Evolutionary conservation across 92 coral and sea anemone species (phyloP).

Genomic region (Epizoanthus ramosus): DNA sequence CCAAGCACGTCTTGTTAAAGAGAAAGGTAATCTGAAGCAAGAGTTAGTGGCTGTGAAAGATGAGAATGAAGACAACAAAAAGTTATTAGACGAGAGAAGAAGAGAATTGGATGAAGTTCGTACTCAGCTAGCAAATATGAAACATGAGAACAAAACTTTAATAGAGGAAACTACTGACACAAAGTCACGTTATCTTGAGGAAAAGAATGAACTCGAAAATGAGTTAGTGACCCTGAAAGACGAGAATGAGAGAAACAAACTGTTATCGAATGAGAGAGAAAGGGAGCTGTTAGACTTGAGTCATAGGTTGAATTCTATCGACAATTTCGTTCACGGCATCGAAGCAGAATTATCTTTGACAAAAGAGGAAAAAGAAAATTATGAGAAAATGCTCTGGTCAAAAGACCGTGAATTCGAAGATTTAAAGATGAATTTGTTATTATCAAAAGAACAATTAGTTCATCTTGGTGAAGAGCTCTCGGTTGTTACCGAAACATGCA

Average conservation of each 20-base stretch:
- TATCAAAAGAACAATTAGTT: conserved; percentile 27
- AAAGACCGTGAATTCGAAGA: conserved; percentile 53
- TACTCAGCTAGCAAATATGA: conserved; percentile 9
- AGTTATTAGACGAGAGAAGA: not conserved
- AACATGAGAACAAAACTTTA: conserved; percentile 24
- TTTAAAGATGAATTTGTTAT: conserved; percentile 51
- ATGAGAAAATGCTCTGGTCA: conserved; percentile 29
- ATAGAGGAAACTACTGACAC: not conserved
- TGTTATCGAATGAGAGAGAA: conserved; percentile 31
- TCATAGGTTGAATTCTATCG: conserved; percentile 19
- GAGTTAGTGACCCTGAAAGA: conserved; percentile 5
- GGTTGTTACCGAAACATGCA: conserved; percentile 31
- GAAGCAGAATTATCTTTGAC: conserved; percentile 33
- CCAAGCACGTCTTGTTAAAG: not conserved
- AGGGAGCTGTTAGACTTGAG: conserved; percentile 21
- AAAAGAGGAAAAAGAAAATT: conserved; percentile 31
- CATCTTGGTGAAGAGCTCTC: conserved; percentile 30
- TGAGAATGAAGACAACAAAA: conserved; percentile 8
- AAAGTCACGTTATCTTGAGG: not conserved
- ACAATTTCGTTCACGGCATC: conserved; percentile 24
- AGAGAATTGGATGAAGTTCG: conserved; percentile 16
- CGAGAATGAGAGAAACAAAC: conserved; percentile 20
- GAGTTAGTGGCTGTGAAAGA: conserved; percentile 1
- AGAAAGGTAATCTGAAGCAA: not conserved
- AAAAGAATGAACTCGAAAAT: conserved; percentile 1